Evolutionary conservation across 2,797 vertebrate species (phyloP).

Genomic region (Sebastes nivosus): DNA sequence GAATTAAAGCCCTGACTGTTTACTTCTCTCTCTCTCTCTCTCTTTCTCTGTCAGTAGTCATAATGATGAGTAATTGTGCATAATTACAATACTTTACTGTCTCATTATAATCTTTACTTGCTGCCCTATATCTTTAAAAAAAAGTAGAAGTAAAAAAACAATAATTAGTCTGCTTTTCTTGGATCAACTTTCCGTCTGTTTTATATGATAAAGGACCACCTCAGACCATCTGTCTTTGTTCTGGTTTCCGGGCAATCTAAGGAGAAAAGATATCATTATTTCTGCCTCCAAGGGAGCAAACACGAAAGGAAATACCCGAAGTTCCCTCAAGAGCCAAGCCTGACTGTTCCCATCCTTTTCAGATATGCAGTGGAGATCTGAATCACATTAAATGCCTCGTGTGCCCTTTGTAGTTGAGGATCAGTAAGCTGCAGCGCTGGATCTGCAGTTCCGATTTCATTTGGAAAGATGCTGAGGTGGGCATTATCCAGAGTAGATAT

Average conservation of each 20-base stretch:
- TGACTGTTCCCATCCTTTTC: conserved; percentile 46
- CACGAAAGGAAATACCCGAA: conserved; percentile 58
- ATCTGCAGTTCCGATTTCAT: conserved; percentile 36
- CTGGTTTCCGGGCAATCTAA: conserved; percentile 3
- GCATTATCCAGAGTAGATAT: conserved; percentile 5
- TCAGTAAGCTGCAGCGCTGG: conserved; percentile 29
- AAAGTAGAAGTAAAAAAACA: not conserved
- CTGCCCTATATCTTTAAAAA: not conserved
- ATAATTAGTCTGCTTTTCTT: not conserved
- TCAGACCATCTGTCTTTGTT: not conserved
- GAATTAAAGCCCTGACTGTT: not conserved
- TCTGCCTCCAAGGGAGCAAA: conserved; percentile 52
- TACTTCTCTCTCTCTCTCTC: not conserved
- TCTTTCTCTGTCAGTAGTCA: not conserved
- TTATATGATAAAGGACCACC: conserved; percentile 1
- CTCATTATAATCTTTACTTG: not conserved
- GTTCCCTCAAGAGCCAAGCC: conserved; percentile 47
- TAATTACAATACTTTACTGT: not conserved
- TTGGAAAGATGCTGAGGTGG: conserved; percentile 19
- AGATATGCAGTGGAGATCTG: conserved; percentile 43
- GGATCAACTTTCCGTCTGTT: not conserved
- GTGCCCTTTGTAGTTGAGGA: conserved; percentile 49
- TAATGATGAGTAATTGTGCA: not conserved
- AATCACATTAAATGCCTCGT: conserved; percentile 55
- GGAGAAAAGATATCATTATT: conserved; percentile 35